Evolutionary conservation across 2,888 invertebrate genomes (phyloP).

Genomic region (Calameuta filiformis): DNA sequence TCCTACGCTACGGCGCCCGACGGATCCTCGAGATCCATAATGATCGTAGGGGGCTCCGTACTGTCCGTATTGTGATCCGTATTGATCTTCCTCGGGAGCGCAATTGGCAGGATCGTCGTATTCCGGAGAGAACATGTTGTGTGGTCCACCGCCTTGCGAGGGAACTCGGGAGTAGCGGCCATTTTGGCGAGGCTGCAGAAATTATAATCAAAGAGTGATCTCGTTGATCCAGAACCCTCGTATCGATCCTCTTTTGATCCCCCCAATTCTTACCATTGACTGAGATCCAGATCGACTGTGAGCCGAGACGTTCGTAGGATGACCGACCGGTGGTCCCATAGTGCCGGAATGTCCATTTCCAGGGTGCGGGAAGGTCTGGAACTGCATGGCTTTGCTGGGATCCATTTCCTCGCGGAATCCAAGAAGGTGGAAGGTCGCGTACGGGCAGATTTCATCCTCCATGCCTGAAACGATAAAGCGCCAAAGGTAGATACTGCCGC

Average conservation of each 20-base stretch:
- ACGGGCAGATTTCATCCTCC: conserved; percentile 97
- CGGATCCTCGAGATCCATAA: conserved; percentile 87
- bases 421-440: conserved; percentile 94
- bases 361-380: conserved; percentile 88
- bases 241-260: neutral
- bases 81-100: conserved; percentile 91
- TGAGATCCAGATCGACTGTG: conserved; percentile 89
- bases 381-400: conserved; percentile 89
- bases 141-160: conserved; percentile 75
- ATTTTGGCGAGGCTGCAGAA: conserved; percentile 73
- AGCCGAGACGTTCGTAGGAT: conserved; percentile 78
- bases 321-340: conserved; percentile 80
- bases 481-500: conserved; percentile 52
- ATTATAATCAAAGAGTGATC: conserved; percentile 11
- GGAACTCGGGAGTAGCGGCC: conserved; percentile 81
- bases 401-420: conserved; percentile 97
- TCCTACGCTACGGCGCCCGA: conserved; percentile 72
- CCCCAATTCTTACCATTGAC: conserved; percentile 76
- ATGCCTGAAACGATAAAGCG: conserved; percentile 74
- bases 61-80: conserved; percentile 85
- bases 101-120: conserved; percentile 95
- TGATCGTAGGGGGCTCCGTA: conserved; percentile 91
- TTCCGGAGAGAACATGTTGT: conserved; percentile 75
- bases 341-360: conserved; percentile 82
- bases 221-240: neutral